Conservation (phyloP, 2,888 invertebrate species). For the Brachycybe producta region DNA sequence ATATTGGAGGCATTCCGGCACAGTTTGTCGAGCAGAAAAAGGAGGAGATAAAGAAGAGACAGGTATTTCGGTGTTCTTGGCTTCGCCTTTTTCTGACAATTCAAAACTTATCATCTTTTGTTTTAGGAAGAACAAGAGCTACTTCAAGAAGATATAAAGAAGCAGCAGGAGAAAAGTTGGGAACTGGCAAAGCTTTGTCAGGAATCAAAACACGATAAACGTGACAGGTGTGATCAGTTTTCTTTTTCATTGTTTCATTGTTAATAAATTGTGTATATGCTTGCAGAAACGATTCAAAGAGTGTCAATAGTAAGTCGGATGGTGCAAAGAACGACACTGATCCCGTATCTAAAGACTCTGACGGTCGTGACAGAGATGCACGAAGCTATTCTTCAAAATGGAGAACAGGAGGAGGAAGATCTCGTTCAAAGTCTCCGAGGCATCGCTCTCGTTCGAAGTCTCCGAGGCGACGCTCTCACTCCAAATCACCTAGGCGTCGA, state of each 20-base stretch:
- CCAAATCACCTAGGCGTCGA: conserved; percentile 17
- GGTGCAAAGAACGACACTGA: too few relatives aligned
- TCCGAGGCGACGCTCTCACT: conserved; percentile 9
- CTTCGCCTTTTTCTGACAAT: background rate
- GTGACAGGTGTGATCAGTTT: too few relatives aligned
- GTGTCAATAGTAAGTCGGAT: too few relatives aligned
- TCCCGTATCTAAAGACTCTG: conserved; percentile 3
- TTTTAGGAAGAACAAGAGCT: conserved; percentile 61
- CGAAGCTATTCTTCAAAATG: too few relatives aligned
- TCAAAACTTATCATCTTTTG: background rate
- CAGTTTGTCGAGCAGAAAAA: conserved; percentile 90
- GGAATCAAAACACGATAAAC: conserved; percentile 9
- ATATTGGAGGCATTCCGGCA: conserved; percentile 88
- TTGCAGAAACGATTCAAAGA: too few relatives aligned
- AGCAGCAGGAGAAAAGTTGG: conserved; percentile 39
- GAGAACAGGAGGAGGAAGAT: background rate
- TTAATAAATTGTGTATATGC: too few relatives aligned
- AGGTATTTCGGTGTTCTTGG: conserved; percentile 42
- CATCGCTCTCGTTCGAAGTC: background rate
- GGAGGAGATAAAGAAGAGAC: conserved; percentile 82
- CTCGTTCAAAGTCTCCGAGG: background rate
- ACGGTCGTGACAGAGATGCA: background rate
- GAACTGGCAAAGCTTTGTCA: conserved; percentile 32
- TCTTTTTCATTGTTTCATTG: too few relatives aligned
- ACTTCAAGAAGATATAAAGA: conserved; percentile 45